These are phyloP conservation scores for Halictus quadricinctus DNA, from an alignment of 2,888 invertebrate species.

Conservation along the genomic window DNA sequence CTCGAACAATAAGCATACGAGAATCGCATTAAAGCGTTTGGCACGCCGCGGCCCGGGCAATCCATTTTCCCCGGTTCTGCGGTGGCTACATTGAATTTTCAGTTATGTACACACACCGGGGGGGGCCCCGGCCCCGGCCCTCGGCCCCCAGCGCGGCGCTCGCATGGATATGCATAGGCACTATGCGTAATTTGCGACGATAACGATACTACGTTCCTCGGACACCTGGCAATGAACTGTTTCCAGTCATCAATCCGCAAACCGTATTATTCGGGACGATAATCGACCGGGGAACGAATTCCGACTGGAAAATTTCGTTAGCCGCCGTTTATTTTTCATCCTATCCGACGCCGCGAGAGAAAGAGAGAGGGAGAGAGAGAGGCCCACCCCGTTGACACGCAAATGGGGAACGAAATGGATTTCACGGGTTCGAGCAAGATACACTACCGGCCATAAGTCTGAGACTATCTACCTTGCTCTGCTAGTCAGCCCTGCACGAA, in stretches of 20 bases:
- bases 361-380: neutral
- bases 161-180: conserved; percentile 48
- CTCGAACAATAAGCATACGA: conserved; percentile 39
- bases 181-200: conserved; percentile 49
- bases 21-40: conserved; percentile 51
- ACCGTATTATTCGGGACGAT: conserved; percentile 42
- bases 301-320: conserved; percentile 31
- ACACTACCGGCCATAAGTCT: conserved; percentile 18
- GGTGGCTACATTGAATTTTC: conserved; percentile 54
- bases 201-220: conserved; percentile 48
- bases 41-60: conserved; percentile 35
- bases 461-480: conserved; percentile 12
- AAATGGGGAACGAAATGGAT: conserved; percentile 23
- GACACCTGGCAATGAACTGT: conserved; percentile 56
- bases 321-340: conserved; percentile 34
- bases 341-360: neutral
- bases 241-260: conserved; percentile 50
- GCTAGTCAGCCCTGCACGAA: neutral
- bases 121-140: too few species aligned
- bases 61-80: conserved; percentile 42
- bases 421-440: conserved; percentile 30
- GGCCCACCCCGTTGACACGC: neutral
- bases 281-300: conserved; percentile 38
- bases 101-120: conserved; percentile 44
- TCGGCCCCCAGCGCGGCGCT: neutral